These are phyloP conservation scores for Phymorhynchus buccinoides DNA, from an alignment of 1,140 invertebrate species.

Conservation along the genomic window DNA sequence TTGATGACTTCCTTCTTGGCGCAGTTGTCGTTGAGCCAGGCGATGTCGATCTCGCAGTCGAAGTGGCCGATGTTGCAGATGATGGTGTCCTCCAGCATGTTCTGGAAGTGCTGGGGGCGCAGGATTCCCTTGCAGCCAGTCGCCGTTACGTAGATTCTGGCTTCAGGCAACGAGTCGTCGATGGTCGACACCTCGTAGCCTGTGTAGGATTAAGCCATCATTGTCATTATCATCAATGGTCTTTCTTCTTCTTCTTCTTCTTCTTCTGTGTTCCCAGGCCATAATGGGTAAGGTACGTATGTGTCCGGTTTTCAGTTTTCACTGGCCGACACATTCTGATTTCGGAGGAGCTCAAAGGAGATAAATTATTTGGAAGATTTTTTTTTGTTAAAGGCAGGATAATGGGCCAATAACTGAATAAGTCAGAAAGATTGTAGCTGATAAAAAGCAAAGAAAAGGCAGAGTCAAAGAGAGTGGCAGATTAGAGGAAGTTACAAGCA, in stretches of 20 bases:
- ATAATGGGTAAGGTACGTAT: too few relatives aligned
- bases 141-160: slow-evolving; percentile 97
- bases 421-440: background rate
- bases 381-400: too few relatives aligned
- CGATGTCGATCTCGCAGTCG: slow-evolving; percentile 97
- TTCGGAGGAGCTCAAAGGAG: too few relatives aligned
- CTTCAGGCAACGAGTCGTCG: slow-evolving; percentile 92
- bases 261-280: too few relatives aligned
- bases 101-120: slow-evolving; percentile 86
- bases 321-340: too few relatives aligned
- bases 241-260: too few relatives aligned
- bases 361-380: too few relatives aligned
- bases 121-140: slow-evolving; percentile 98
- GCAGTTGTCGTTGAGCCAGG: slow-evolving; percentile 96
- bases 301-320: too few relatives aligned
- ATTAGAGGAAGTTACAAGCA: too few relatives aligned
- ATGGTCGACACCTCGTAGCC: slow-evolving; percentile 92
- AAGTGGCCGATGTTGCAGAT: slow-evolving; percentile 99
- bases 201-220: slow-evolving; percentile 47
- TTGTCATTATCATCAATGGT: background rate
- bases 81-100: slow-evolving; percentile 97
- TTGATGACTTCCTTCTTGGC: slow-evolving; percentile 94
- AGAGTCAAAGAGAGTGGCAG: too few relatives aligned
- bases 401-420: too few relatives aligned
- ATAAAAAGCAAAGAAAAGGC: too few relatives aligned